Conservation (phyloP, 2,113 vertebrate genomes). For the Thinocorus orbignyianus region DNA sequence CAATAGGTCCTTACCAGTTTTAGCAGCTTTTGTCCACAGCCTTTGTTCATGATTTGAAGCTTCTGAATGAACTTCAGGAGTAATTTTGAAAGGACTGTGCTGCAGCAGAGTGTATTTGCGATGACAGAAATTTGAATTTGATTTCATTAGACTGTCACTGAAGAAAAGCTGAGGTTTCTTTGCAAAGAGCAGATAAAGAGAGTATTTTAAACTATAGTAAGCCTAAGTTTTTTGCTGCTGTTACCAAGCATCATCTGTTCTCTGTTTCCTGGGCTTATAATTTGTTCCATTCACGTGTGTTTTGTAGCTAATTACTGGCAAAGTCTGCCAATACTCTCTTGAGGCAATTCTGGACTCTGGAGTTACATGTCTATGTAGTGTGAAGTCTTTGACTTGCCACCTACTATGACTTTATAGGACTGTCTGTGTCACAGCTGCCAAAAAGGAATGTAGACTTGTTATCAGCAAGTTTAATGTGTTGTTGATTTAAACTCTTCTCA, state of each 20-base stretch:
- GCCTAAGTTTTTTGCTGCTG: neutral
- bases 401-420: rapidly evolving
- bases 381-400: neutral
- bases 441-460: neutral
- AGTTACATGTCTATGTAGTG: neutral
- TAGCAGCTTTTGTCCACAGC: neutral
- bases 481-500: neutral
- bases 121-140: neutral
- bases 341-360: neutral
- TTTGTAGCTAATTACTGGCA: neutral
- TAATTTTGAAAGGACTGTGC: neutral
- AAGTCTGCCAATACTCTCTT: neutral
- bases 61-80: neutral
- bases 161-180: neutral
- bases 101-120: neutral
- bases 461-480: neutral
- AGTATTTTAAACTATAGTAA: neutral
- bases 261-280: neutral
- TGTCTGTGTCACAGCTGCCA: neutral
- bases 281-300: neutral
- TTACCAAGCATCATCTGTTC: slow-evolving; percentile 3
- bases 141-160: neutral
- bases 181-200: neutral
- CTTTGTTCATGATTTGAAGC: neutral
- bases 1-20: neutral